Evolutionary conservation across 2,797 vertebrate species (phyloP).

Genomic region (Clarias fuscus): DNA sequence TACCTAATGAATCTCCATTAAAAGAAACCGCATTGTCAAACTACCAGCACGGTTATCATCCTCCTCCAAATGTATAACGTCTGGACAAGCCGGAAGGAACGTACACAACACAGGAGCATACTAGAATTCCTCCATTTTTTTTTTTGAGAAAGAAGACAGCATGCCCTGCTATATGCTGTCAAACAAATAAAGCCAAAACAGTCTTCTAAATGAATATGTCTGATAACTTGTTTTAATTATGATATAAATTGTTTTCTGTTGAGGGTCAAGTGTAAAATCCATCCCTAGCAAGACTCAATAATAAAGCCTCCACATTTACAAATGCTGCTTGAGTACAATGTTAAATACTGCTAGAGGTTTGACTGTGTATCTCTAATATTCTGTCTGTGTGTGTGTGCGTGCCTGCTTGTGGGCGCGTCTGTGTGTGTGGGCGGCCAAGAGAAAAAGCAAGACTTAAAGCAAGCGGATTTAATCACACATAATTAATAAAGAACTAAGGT

Average conservation of each 20-base stretch:
- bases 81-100: not conserved
- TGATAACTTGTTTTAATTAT: not conserved
- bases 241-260: not conserved
- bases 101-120: not conserved
- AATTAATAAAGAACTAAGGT: not conserved
- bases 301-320: not conserved
- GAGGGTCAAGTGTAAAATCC: not conserved
- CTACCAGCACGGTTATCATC: not conserved
- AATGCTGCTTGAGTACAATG: not conserved
- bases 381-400: too few relatives aligned
- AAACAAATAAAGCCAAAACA: not conserved
- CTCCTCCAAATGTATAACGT: not conserved
- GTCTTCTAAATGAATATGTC: not conserved
- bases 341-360: not conserved
- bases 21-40: not conserved
- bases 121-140: not conserved
- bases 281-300: not conserved
- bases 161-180: not conserved
- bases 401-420: too few relatives aligned
- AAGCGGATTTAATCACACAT: too few relatives aligned
- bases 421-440: too few relatives aligned
- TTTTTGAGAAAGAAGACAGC: not conserved
- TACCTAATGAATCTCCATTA: not conserved
- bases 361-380: not conserved
- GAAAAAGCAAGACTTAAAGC: too few relatives aligned